Evolutionary conservation across 2,888 invertebrate genomes (phyloP).

Genomic region (Emmelina monodactyla): DNA sequence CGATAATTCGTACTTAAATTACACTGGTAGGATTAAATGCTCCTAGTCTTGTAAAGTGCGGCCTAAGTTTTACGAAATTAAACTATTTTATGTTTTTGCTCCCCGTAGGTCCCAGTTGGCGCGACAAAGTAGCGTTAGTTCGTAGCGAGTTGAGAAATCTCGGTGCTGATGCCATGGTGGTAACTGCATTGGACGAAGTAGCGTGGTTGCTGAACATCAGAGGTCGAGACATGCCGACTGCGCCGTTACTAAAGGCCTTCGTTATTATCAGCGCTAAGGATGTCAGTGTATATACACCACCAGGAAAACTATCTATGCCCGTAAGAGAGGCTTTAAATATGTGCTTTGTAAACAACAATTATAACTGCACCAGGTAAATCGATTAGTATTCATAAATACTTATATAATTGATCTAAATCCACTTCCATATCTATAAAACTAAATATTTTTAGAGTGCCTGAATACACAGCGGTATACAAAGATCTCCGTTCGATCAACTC

Average conservation of each 20-base stretch:
- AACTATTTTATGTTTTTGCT: background rate
- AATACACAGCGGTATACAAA: constrained; percentile 74
- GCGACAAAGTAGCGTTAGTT: constrained; percentile 74
- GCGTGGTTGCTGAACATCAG: constrained; percentile 90
- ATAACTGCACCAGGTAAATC: constrained; percentile 55
- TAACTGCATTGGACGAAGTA: constrained; percentile 84
- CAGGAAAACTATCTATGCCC: constrained; percentile 68
- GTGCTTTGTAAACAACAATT: too few species aligned
- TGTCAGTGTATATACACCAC: constrained; percentile 75
- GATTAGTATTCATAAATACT: constrained; percentile 3
- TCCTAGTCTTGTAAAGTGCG: too few species aligned
- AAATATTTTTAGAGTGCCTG: constrained; percentile 70
- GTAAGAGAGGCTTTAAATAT: constrained; percentile 56
- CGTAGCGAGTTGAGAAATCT: constrained; percentile 68
- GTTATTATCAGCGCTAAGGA: constrained; percentile 71
- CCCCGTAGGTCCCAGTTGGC: constrained; percentile 72
- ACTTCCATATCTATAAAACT: too few species aligned
- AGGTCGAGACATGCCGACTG: constrained; percentile 83
- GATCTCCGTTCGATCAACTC: constrained; percentile 72
- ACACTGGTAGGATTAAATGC: constrained; percentile 68
- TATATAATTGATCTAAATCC: too few species aligned
- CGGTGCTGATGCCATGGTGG: constrained; percentile 79
- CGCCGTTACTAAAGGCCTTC: constrained; percentile 82
- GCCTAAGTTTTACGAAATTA: too few species aligned
- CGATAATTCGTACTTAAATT: constrained; percentile 59